Evolutionary conservation across 1,140 invertebrate genomes (phyloP), one percentile per base, ranked within the genome.

Genomic region (Drosophila ogumai): DNA sequence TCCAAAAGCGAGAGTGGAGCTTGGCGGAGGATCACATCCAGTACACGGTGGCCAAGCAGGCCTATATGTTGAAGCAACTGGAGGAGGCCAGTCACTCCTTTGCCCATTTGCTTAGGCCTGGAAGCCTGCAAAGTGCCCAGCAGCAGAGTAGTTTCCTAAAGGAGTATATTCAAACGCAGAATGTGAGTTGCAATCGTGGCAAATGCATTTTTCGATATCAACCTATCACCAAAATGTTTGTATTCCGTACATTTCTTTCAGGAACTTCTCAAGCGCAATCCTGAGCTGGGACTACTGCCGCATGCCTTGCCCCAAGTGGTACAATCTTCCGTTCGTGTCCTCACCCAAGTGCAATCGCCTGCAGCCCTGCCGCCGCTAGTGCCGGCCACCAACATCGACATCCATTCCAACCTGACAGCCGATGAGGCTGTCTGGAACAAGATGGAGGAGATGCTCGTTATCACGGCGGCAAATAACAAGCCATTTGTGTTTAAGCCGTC

Each of bases 1-100:
- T 82, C 92, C 94, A 95, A 76, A 94, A 94, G 49, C 96, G 96
- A 84, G 95, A 96, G 3, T 99, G 98, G 98, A 96, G 96, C 57
- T 94, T 99, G 64, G 97, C 98, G 8, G 97, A 98, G 93, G 98
- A 99, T 94, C 98, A 99, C 93, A 98, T 99, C 81, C 96, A 98
- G 92, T 98, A 97, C 91, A 98, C 97, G 10, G 96, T 99, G 81
- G 98, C 98, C 4, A 95, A 97, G 72, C 96, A 98, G 91, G 97
- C 97, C 19, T 95, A 96, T 74, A 95, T 96, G 82, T 93, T 99
- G 50, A 96, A 96, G 90, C 94, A 95, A 87, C 93, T 96, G 61
- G 93, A 95, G 67, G 96, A 97, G 77, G 96, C 98, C 13, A 95
- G 96, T 41, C 93, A 94, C 60, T 96, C 97, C 61, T 97, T 98